Conservation (phyloP, 2,888 invertebrate species). For the Cosmopolites sordidus region DNA sequence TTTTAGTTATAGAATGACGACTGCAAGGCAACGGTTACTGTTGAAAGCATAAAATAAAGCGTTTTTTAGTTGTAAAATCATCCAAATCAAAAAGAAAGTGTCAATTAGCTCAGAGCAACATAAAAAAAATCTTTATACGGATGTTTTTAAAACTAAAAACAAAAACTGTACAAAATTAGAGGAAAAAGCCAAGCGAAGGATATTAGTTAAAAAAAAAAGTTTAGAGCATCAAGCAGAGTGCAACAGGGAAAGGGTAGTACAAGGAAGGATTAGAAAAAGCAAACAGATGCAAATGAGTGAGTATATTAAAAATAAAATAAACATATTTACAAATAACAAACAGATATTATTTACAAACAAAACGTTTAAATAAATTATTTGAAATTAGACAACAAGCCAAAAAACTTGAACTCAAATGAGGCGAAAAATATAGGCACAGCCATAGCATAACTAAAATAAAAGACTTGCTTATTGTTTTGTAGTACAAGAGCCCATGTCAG, state of each 20-base stretch:
- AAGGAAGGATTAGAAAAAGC: constrained; percentile 17
- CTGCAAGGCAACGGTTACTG: too few relatives aligned
- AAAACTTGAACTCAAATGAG: not conserved
- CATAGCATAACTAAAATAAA: not conserved
- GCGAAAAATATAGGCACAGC: not conserved
- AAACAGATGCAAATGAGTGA: constrained; percentile 14
- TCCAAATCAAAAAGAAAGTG: too few relatives aligned
- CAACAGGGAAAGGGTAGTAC: constrained; percentile 17
- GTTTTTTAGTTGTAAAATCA: too few relatives aligned
- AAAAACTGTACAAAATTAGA: too few relatives aligned
- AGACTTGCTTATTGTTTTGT: not conserved
- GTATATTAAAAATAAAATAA: constrained; percentile 28
- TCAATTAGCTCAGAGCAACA: too few relatives aligned
- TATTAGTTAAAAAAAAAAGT: too few relatives aligned
- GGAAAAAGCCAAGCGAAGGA: too few relatives aligned
- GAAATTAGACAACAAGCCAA: not conserved
- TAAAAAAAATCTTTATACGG: too few relatives aligned
- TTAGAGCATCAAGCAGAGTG: constrained; percentile 20
- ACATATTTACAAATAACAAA: constrained; percentile 19
- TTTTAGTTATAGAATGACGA: too few relatives aligned
- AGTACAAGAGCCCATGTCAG: not conserved
- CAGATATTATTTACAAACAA: constrained; percentile 8
- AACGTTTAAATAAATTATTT: not conserved
- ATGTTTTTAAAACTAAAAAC: too few relatives aligned
- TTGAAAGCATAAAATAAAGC: too few relatives aligned